phyloP scores from a whole-genome alignment of 2,113 vertebrate genomes.

The Entomyzon cyanotis region DNA sequence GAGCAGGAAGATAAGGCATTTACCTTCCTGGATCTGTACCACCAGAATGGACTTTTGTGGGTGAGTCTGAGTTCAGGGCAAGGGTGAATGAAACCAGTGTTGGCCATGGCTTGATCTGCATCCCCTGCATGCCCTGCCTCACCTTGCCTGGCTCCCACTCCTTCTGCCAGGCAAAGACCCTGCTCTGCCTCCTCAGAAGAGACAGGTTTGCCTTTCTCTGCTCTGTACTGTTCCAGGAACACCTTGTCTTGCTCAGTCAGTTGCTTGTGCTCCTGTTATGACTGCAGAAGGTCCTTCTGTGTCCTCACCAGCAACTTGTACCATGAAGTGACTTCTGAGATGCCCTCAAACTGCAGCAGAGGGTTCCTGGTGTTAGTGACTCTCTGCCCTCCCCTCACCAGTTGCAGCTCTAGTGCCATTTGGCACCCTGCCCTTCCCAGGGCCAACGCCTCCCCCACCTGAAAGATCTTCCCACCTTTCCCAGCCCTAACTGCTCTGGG shows the following conservation, averaged over 20 bases:
- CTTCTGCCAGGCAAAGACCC: neutral
- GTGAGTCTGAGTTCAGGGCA: neutral
- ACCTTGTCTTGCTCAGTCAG: conserved; percentile 65
- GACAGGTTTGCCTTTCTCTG: conserved; percentile 54
- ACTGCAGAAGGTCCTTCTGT: conserved; percentile 69
- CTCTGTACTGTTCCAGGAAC: conserved; percentile 58
- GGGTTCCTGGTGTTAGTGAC: neutral
- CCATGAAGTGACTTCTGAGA: conserved; percentile 55
- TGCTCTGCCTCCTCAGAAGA: neutral
- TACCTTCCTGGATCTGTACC: neutral
- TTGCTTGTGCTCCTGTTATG: conserved; percentile 61
- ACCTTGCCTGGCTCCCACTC: neutral
- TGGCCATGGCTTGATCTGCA: neutral
- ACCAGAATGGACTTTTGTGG: neutral
- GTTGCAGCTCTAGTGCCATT: neutral
- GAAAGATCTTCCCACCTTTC: neutral
- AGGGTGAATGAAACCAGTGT: neutral
- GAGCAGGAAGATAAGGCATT: neutral
- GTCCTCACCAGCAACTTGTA: conserved; percentile 72
- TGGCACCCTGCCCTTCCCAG: neutral
- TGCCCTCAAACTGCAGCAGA: conserved; percentile 78
- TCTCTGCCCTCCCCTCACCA: neutral
- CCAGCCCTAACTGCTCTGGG: neutral
- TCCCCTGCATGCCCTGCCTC: neutral
- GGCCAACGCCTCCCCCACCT: neutral